Evolutionary conservation across 2,113 vertebrate genomes (phyloP).

Genomic region (Cebus imitator): DNA sequence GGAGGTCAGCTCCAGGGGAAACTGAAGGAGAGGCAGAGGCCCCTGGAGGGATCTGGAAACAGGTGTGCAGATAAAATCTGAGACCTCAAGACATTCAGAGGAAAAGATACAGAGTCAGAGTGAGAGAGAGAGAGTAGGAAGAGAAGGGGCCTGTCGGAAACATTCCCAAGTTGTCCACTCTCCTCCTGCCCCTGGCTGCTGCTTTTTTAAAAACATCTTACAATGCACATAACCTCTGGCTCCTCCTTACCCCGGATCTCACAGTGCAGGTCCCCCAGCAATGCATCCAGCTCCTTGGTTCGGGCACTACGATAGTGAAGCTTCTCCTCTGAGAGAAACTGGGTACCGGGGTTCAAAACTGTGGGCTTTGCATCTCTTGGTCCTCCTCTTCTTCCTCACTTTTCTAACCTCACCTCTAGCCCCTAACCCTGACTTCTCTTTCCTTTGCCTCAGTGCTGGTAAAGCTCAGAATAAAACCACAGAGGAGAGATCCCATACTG

Average conservation of each 20-base stretch:
- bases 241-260: slow-evolving; percentile 87
- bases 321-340: slow-evolving; percentile 95
- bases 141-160: not conserved
- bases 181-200: not conserved
- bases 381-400: not conserved
- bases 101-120: not conserved
- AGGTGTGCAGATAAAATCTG: not conserved
- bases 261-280: slow-evolving; percentile 95
- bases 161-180: not conserved
- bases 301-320: slow-evolving; percentile 94
- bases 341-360: not conserved
- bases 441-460: not conserved
- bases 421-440: not conserved
- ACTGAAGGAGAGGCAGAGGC: not conserved
- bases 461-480: not conserved
- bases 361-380: not conserved
- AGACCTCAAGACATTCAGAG: not conserved
- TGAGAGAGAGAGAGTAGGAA: not conserved
- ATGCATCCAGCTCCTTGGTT: slow-evolving; percentile 93
- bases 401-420: not conserved
- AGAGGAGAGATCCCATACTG: not conserved
- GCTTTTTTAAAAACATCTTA: too few relatives aligned
- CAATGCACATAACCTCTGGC: not conserved
- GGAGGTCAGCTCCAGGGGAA: not conserved
- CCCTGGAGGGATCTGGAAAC: not conserved